A percentile compares a stretch with the other conserved stretches of the same genome.
These are phyloP conservation scores for Psittacara wagleri DNA, from an alignment of 2,113 vertebrate genomes.

Conservation along the genomic window DNA sequence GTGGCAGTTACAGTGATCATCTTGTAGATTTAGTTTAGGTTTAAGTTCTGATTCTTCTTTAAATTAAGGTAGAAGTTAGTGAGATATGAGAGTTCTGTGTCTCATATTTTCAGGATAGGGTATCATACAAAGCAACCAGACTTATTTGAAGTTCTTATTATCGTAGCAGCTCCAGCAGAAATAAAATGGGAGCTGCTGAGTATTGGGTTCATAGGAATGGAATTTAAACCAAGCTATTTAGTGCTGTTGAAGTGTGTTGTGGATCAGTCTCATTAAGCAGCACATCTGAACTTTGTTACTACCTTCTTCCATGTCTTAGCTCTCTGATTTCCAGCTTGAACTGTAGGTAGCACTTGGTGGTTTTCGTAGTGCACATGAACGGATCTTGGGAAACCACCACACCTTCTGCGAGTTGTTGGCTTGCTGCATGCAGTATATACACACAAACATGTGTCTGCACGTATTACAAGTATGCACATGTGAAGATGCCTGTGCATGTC, in stretches of 20 bases:
- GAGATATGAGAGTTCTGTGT: neutral
- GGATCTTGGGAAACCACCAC: neutral
- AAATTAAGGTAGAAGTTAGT: neutral
- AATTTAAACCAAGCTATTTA: neutral
- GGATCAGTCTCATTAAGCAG: neutral
- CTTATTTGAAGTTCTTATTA: neutral
- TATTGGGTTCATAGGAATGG: neutral
- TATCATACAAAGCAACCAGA: neutral
- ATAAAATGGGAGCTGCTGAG: neutral
- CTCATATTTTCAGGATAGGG: neutral
- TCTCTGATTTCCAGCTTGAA: neutral
- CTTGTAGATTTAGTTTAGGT: neutral
- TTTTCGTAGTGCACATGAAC: neutral
- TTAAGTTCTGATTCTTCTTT: neutral
- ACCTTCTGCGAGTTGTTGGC: neutral
- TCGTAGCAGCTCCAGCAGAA: neutral
- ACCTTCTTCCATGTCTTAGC: rapidly evolving
- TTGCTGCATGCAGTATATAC: neutral
- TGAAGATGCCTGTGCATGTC: neutral
- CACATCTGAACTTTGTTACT: neutral
- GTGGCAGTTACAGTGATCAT: neutral
- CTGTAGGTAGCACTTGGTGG: neutral
- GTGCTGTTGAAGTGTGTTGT: neutral
- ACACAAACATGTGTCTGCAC: rapidly evolving
- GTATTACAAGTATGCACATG: rapidly evolving